phyloP scores from a whole-genome alignment of 2,888 invertebrate genomes.

The Cheilosia grossa region DNA sequence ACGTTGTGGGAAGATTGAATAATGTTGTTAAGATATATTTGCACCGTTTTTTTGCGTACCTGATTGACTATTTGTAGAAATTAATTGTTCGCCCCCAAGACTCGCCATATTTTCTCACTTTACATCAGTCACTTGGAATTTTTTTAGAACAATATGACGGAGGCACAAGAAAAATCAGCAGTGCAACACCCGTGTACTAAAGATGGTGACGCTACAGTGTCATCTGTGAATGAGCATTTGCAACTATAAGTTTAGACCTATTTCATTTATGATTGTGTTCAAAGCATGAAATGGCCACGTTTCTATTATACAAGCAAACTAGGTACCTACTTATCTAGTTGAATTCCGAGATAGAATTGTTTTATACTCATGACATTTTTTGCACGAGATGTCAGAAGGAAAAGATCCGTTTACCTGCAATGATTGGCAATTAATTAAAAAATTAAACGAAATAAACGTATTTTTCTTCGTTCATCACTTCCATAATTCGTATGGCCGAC shows the following conservation, averaged over 20 bases:
- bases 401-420: too few relatives aligned
- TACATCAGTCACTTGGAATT: constrained; percentile 81
- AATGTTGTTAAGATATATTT: constrained; percentile 76
- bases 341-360: too few relatives aligned
- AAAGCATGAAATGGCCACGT: too few relatives aligned
- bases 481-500: too few relatives aligned
- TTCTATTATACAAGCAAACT: neutral
- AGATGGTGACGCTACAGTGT: constrained; percentile 23
- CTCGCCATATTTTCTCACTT: constrained; percentile 83
- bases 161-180: constrained; percentile 76
- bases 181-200: constrained; percentile 77
- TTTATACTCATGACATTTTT: too few relatives aligned
- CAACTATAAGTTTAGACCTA: neutral
- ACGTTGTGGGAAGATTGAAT: constrained; percentile 28
- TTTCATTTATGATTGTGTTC: neutral
- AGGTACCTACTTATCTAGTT: neutral
- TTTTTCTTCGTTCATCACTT: too few relatives aligned
- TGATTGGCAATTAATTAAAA: too few relatives aligned
- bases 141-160: constrained; percentile 80
- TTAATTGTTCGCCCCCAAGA: constrained; percentile 83
- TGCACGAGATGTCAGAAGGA: too few relatives aligned
- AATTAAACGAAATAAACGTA: too few relatives aligned
- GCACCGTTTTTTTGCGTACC: constrained; percentile 80
- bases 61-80: constrained; percentile 82
- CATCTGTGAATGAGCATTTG: constrained; percentile 34